phyloP scores from a whole-genome alignment of 1,140 invertebrate species.

The Meloidogyne floridensis region DNA sequence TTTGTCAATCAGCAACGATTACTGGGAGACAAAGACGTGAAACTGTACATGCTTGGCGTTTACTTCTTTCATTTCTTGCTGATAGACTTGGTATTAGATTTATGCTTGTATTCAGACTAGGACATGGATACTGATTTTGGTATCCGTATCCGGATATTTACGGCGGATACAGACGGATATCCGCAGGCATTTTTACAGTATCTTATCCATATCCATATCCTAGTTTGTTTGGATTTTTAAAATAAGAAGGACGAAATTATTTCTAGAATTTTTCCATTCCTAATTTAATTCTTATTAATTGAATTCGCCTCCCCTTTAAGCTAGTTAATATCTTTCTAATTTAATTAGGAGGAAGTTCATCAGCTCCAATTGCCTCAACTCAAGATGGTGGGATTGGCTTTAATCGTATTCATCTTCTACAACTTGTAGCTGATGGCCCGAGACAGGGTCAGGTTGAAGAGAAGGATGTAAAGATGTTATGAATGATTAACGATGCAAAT shows the following conservation, averaged over 20 bases:
- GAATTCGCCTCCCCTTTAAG: not conserved
- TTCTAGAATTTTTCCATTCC: too few species aligned
- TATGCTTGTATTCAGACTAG: too few species aligned
- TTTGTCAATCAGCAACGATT: conserved; percentile 23
- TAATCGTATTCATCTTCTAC: conserved; percentile 21
- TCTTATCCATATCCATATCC: too few species aligned
- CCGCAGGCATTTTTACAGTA: too few species aligned
- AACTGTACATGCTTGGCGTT: conserved; percentile 26
- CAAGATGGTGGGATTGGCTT: conserved; percentile 16
- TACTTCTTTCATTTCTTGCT: conserved; percentile 24
- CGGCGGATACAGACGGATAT: too few species aligned
- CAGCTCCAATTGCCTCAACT: not conserved
- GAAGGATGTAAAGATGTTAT: not conserved
- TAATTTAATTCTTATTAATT: too few species aligned
- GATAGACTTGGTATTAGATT: conserved; percentile 13
- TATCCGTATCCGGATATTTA: too few species aligned
- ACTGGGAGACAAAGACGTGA: conserved; percentile 18
- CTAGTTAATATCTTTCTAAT: not conserved
- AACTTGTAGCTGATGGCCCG: conserved; percentile 2
- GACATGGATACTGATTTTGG: too few species aligned
- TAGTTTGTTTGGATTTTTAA: too few species aligned
- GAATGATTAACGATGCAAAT: not conserved
- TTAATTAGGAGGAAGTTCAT: not conserved
- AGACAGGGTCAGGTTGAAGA: not conserved
- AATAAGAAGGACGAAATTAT: too few species aligned